phyloP scores from a whole-genome alignment of 2,113 vertebrate species.

The Siphamia tubifer region DNA sequence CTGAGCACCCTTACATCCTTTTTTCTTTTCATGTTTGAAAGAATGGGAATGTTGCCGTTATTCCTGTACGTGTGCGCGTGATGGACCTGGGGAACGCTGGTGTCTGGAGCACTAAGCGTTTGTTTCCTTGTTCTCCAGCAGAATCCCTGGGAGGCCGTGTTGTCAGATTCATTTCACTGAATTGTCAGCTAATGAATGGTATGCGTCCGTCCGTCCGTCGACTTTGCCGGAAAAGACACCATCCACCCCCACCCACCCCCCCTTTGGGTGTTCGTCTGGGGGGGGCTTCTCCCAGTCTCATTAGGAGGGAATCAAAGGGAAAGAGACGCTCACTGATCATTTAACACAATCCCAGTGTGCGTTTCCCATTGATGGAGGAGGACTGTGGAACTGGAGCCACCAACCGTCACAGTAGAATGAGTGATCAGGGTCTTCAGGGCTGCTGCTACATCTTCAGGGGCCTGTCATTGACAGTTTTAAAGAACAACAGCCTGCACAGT shows the following conservation, averaged over 20 bases:
- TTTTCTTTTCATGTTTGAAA: slow-evolving; percentile 55
- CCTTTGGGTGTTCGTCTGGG: slow-evolving; percentile 49
- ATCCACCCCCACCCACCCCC: too few relatives aligned
- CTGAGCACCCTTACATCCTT: slow-evolving; percentile 33
- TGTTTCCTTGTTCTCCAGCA: slow-evolving; percentile 53
- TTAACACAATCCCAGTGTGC: slow-evolving; percentile 32
- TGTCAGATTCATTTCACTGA: slow-evolving; percentile 67
- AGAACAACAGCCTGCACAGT: not conserved
- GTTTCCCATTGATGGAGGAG: not conserved
- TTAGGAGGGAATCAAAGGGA: slow-evolving; percentile 65
- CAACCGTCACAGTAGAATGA: not conserved
- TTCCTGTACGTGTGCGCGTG: slow-evolving; percentile 15
- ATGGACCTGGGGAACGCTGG: slow-evolving; percentile 49
- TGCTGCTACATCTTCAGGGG: not conserved
- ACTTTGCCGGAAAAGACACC: slow-evolving; percentile 29
- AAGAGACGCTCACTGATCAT: slow-evolving; percentile 48
- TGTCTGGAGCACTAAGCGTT: slow-evolving; percentile 56
- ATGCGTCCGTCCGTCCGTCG: slow-evolving; percentile 41
- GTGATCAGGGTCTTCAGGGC: slow-evolving; percentile 21
- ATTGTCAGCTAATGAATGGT: slow-evolving; percentile 67
- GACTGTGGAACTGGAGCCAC: not conserved
- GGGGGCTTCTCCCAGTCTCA: slow-evolving; percentile 61
- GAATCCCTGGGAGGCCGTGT: slow-evolving; percentile 61
- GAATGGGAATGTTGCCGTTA: slow-evolving; percentile 55
- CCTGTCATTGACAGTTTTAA: slow-evolving; percentile 16